Conservation (phyloP, 92 coral and sea anemone genomes). For the Phenganax marumi region DNA sequence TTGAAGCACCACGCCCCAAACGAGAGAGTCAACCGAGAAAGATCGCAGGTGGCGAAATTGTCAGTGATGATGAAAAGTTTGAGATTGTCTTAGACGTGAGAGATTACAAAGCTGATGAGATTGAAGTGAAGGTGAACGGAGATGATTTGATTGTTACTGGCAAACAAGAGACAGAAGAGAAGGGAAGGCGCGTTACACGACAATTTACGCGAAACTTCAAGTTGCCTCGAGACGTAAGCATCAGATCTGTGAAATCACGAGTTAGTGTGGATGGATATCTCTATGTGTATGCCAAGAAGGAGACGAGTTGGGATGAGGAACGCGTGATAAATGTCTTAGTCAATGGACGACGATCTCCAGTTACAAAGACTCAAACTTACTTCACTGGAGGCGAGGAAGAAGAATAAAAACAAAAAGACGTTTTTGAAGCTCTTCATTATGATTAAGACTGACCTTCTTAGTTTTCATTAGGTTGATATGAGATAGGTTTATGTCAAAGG, state of each 20-base stretch:
- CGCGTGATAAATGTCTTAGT: slow-evolving; percentile 33
- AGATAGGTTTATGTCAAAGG: no score
- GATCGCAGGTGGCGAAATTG: slow-evolving; percentile 37
- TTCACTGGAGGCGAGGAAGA: slow-evolving; percentile 31
- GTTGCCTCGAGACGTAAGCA: slow-evolving; percentile 85
- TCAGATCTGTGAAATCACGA: slow-evolving; percentile 70
- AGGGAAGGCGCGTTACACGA: slow-evolving; percentile 69
- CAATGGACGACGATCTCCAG: slow-evolving; percentile 27
- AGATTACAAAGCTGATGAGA: slow-evolving; percentile 31
- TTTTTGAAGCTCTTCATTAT: neutral
- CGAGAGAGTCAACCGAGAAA: slow-evolving; percentile 32
- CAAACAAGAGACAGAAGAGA: slow-evolving; percentile 68
- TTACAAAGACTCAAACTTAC: slow-evolving; percentile 25
- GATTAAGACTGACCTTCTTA: no score
- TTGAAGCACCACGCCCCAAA: slow-evolving; percentile 68
- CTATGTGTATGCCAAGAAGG: slow-evolving; percentile 73
- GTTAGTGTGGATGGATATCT: slow-evolving; percentile 79
- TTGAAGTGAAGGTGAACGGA: slow-evolving; percentile 42
- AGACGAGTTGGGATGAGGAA: slow-evolving; percentile 46
- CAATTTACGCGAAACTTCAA: slow-evolving; percentile 91
- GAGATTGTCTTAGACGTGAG: slow-evolving; percentile 41
- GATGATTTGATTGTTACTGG: slow-evolving; percentile 60
- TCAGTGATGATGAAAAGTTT: slow-evolving; percentile 40
- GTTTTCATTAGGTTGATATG: no score
- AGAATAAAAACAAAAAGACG: neutral